Conservation (phyloP, 1,140 invertebrate genomes). For the Lepidurus apus region DNA sequence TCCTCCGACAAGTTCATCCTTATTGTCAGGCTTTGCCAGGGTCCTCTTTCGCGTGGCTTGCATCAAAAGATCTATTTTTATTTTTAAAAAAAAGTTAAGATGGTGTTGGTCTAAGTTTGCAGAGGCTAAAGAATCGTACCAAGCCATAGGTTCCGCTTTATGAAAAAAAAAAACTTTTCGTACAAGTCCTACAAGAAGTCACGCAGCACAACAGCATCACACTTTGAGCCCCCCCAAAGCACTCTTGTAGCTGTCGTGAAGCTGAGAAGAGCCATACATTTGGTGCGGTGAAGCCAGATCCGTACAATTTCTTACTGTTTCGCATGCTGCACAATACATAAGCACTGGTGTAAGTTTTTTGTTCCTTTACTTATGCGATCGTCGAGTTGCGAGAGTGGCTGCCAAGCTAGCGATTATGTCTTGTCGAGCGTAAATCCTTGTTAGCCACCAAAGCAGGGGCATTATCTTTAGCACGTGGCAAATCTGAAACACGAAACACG, state of each 20-base stretch:
- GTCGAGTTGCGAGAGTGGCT: conserved; percentile 12
- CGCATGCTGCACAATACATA: background rate
- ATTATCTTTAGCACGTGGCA: background rate
- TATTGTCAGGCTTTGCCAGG: background rate
- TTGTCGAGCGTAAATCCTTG: background rate
- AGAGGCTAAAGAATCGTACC: background rate
- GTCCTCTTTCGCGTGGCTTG: background rate
- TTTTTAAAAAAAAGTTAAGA: background rate
- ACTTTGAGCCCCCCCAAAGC: background rate
- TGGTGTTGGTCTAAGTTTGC: background rate
- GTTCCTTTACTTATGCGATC: background rate
- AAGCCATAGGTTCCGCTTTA: background rate
- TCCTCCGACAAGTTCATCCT: background rate
- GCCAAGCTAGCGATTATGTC: conserved; percentile 21
- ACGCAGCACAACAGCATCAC: conserved; percentile 6
- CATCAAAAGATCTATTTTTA: background rate
- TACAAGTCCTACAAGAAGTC: background rate
- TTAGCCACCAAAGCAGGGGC: background rate
- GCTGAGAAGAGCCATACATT: conserved; percentile 17
- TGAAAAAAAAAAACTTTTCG: background rate
- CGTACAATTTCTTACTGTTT: background rate
- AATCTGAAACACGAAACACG: background rate
- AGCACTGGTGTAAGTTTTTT: background rate
- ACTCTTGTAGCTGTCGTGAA: conserved; percentile 13
- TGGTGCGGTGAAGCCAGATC: background rate